Conservation (phyloP, 2,113 vertebrate genomes). For the Thalassarche chlororhynchos region DNA sequence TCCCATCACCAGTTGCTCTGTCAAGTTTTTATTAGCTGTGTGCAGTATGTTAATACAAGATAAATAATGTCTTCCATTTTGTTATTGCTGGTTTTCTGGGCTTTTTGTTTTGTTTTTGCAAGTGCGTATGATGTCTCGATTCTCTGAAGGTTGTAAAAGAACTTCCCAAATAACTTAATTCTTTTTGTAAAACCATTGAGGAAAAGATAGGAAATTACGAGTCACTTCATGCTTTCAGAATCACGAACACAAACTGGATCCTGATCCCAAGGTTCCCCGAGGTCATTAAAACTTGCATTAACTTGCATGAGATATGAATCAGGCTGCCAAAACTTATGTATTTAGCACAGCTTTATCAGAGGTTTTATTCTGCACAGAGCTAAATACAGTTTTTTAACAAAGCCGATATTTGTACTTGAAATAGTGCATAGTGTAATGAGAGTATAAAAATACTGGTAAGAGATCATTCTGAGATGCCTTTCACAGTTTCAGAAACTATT, state of each 20-base stretch:
- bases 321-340: not conserved
- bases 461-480: not conserved
- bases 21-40: not conserved
- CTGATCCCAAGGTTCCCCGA: not conserved
- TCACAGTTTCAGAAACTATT: not conserved
- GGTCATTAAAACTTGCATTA: not conserved
- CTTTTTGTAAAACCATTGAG: not conserved
- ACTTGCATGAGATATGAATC: not conserved
- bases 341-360: not conserved
- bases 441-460: not conserved
- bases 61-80: not conserved
- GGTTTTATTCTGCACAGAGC: not conserved
- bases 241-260: not conserved
- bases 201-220: not conserved
- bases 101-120: not conserved
- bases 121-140: fast-evolving
- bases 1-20: not conserved
- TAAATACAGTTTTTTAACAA: not conserved
- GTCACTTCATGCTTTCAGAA: not conserved
- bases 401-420: not conserved
- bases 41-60: not conserved
- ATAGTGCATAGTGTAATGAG: not conserved
- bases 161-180: not conserved
- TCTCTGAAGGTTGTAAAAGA: not conserved
- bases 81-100: not conserved